phyloP scores from a whole-genome alignment of 2,113 vertebrate genomes.

The Ploceus nigricollis region DNA sequence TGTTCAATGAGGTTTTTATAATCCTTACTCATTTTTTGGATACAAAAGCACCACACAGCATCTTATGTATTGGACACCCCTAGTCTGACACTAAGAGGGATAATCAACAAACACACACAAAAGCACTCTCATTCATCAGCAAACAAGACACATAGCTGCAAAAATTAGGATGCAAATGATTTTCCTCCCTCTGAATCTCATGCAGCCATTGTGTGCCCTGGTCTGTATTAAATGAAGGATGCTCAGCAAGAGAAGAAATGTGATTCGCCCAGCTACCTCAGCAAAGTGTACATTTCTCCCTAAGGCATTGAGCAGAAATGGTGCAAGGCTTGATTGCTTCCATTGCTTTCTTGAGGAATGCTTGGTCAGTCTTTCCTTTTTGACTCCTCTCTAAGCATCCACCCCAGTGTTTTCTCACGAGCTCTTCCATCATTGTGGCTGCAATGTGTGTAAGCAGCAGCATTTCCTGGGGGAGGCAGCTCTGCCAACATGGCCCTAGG shows the following conservation, averaged over 20 bases:
- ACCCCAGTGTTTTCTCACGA: not conserved
- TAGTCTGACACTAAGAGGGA: not conserved
- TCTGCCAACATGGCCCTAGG: not conserved
- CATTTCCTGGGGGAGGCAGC: fast-evolving
- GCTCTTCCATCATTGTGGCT: not conserved
- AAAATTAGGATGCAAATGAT: not conserved
- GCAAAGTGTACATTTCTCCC: not conserved
- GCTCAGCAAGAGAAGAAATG: not conserved
- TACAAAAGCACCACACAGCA: not conserved
- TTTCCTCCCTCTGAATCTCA: not conserved
- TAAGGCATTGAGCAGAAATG: not conserved
- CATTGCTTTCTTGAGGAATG: not conserved
- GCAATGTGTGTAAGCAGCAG: too few species aligned
- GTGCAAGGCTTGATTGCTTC: not conserved
- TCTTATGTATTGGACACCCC: not conserved
- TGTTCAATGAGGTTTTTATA: not conserved
- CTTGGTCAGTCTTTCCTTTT: not conserved
- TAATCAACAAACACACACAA: not conserved
- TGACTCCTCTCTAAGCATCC: not conserved
- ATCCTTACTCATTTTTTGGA: not conserved
- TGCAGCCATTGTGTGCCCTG: not conserved
- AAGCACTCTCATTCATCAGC: not conserved
- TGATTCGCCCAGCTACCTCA: not conserved
- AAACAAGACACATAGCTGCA: not conserved
- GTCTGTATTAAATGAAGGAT: not conserved